Percentiles rank a stretch among this genome's conserved stretches.
phyloP scores from a whole-genome alignment of 2,888 invertebrate genomes.

The Temnothorax unifasciatus region DNA sequence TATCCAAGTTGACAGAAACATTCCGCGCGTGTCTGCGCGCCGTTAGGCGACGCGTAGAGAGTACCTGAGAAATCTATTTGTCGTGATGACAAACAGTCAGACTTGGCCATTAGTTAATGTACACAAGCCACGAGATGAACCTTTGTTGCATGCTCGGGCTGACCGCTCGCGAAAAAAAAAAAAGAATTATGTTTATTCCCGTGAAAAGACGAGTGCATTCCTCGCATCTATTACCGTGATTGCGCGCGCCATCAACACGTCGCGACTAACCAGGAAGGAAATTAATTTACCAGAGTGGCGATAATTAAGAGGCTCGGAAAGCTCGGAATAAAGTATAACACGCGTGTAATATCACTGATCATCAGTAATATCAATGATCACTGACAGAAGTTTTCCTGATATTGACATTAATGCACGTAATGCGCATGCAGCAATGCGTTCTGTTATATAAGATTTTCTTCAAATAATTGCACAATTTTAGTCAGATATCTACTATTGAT shows the following conservation, averaged over 20 bases:
- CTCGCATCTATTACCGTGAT: conserved; percentile 25
- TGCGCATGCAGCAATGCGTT: background rate
- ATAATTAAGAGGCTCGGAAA: conserved; percentile 9
- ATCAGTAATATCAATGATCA: background rate
- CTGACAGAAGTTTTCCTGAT: background rate
- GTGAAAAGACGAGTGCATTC: conserved; percentile 36
- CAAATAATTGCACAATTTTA: conserved; percentile 9
- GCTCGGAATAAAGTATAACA: background rate
- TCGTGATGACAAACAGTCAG: conserved; percentile 68
- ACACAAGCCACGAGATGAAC: conserved; percentile 30
- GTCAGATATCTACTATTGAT: background rate
- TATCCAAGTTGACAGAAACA: conserved; percentile 63
- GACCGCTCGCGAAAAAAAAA: conserved; percentile 16
- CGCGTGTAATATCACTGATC: background rate
- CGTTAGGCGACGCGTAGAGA: conserved; percentile 47
- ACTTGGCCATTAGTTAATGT: conserved; percentile 71
- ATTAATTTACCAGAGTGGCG: conserved; percentile 2
- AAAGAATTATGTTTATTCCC: conserved; percentile 8
- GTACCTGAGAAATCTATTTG: conserved; percentile 74
- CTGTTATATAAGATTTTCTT: conserved; percentile 28
- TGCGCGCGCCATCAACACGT: conserved; percentile 5
- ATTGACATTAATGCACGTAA: conserved; percentile 35
- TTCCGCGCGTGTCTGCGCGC: conserved; percentile 56
- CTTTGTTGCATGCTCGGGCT: conserved; percentile 43
- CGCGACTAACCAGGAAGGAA: conserved; percentile 20